Evolutionary conservation across 2,888 invertebrate species (phyloP), one percentile per base, ranked within the genome.

Genomic region (Trachelus tabidus): DNA sequence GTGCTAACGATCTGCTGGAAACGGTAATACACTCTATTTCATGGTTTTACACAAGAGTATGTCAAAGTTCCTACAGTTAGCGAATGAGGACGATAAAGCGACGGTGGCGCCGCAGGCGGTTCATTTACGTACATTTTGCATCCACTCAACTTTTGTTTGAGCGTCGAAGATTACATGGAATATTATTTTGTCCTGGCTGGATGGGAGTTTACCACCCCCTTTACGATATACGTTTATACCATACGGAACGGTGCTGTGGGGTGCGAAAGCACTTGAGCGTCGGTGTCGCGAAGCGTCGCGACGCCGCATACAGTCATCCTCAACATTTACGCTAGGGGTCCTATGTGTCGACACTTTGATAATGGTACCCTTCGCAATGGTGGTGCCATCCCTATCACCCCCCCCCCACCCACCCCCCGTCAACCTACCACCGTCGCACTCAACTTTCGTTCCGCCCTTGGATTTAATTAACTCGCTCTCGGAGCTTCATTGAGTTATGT

Each of bases 131-230:
- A 83, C 83, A 84, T 85, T 88, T 87, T 86, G 85, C 85, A 85
- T 85, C 86, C 83, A 88, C 86, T 88, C 84, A 84, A 82, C 84
- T 85, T 87, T 87, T 87, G 87, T 87, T 87, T 87, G 85, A 86
- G 82, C 84, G 83, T 79, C 80, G 83, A 84, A 86, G 85, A 87
- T 87, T 88, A 87, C 85, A 84, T 83, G 81, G 85, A 85, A 88
- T 87, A 86, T 87, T 87, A 88, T 88, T 87, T 88, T 81, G 83
- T 80, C 79, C 75, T 56, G 76, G 68, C 35, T 33, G 75, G 76
- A 79, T 76, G 75, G 71, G 75, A 68, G 79, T 81, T 83, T 85
- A 40, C 40, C 83, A 84, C 82, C 79, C 81, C 84, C 83, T 83
- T 85, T 84, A 83, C 12, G 31, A 31, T 34, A 71, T 23, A 71